These are phyloP conservation scores for Cheilosia impressa DNA, from an alignment of 2,888 invertebrate genomes.

Conservation along the genomic window DNA sequence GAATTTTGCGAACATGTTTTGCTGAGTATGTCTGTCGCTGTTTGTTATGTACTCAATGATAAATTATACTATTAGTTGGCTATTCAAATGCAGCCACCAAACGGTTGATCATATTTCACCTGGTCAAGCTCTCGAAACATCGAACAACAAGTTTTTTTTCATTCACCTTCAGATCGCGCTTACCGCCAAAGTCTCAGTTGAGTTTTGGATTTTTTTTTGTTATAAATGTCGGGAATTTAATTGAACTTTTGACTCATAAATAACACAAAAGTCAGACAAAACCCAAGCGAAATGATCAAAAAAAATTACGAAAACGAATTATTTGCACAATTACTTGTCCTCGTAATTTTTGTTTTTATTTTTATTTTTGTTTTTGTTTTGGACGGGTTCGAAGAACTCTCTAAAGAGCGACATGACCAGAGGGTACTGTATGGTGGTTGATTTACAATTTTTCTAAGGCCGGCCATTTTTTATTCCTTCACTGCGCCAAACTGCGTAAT, in stretches of 20 bases:
- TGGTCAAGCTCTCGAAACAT: conserved; percentile 30
- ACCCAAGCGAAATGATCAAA: conserved; percentile 31
- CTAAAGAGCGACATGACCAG: not conserved
- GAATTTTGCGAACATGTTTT: conserved; percentile 34
- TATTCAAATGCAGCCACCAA: conserved; percentile 60
- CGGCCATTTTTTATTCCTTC: conserved; percentile 11
- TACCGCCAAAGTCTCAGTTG: not conserved
- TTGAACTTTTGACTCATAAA: conserved; percentile 64
- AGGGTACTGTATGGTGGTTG: conserved; percentile 4
- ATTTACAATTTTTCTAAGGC: not conserved
- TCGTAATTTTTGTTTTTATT: conserved; percentile 13
- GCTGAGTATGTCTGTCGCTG: not conserved
- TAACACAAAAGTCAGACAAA: conserved; percentile 59
- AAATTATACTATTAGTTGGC: conserved; percentile 58
- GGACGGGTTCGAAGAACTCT: conserved; percentile 54
- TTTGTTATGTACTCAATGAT: conserved; percentile 19
- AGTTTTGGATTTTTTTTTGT: not conserved
- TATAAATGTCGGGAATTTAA: conserved; percentile 56
- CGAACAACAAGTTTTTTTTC: conserved; percentile 36
- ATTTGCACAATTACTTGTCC: conserved; percentile 61
- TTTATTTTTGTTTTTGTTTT: not conserved
- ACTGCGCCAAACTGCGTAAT: conserved; percentile 30
- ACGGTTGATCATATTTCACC: conserved; percentile 64
- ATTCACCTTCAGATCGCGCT: conserved; percentile 5
- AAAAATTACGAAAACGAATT: conserved; percentile 49